Evolutionary conservation across 2,888 invertebrate genomes (phyloP), one percentile per base, ranked within the genome.

Genomic region (Chrysina gloriosa): DNA sequence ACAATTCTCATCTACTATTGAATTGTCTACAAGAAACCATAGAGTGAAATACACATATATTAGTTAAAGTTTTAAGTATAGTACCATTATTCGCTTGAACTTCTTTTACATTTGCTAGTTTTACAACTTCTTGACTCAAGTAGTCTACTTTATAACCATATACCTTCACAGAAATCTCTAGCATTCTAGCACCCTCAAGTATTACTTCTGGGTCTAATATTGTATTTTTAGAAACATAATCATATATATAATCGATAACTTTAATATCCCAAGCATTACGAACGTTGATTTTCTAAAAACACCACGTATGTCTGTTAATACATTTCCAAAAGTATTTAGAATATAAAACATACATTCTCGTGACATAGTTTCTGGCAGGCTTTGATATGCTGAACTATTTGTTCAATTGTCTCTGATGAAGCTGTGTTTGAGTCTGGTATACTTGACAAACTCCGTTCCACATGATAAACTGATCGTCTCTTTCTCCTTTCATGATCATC

Each of bases 181-280:
- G 23, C 6, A 52, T 65, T 9, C 50, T 47, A 9, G 69, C 69
- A 1, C 58, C 69, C 9, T 48, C 47, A 16, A 64, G 19, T 23
- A 69, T 56, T 7, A 42, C 14, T 21, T 69, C 69, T 25, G 39
- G 61, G 11, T 52, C 50, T 45, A 61, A 16, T 3, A 31, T 2
- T 25, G 19, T 48, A 11, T 69, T 56, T 11, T 65, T 58, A 4
- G 36, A 23, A 16, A 69, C 21, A 16, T 61, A 36, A 9, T 48
- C 29, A 2, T 27, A 36, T 14, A 69, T 27, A 42, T 65, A 65
- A 42, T 69, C 65, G 14, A 69, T 69, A n/a, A 69, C 39, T 21
- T 58, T 52, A 21, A 69, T 29, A 34, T 65, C 27, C 69, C 69
- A 69, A 1, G 69, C 69, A 45, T 69, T 69, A 21, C 58, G 65